Conservation (phyloP, 2,113 vertebrate genomes). For the Cyprinodon brontotheroides region DNA sequence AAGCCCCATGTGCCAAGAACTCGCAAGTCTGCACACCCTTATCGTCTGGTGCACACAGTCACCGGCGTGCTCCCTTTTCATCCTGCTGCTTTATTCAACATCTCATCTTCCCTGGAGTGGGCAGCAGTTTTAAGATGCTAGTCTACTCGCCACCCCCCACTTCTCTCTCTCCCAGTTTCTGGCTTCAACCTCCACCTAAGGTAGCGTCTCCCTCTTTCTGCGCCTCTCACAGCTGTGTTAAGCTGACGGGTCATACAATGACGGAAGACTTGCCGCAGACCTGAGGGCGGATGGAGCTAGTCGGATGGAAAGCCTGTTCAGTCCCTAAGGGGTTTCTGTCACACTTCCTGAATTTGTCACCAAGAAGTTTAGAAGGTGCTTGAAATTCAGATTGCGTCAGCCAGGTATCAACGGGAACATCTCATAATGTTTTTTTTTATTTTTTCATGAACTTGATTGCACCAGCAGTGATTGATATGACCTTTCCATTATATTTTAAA, state of each 20-base stretch:
- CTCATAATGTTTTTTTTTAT: not conserved
- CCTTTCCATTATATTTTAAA: not conserved
- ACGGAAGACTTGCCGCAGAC: constrained; percentile 51
- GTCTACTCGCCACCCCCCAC: constrained; percentile 26
- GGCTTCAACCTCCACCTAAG: constrained; percentile 46
- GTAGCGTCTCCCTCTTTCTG: constrained; percentile 32
- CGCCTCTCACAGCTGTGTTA: constrained; percentile 47
- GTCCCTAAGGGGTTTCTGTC: constrained; percentile 52
- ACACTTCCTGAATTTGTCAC: constrained; percentile 23
- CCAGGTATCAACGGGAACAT: constrained; percentile 13
- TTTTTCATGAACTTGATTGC: not conserved
- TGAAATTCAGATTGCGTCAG: constrained; percentile 39
- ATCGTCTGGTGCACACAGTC: constrained; percentile 36
- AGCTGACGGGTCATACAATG: constrained; percentile 63
- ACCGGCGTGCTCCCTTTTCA: constrained; percentile 35
- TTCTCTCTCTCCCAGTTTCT: constrained; percentile 10
- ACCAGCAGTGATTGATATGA: constrained; percentile 5
- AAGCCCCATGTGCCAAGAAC: constrained; percentile 26
- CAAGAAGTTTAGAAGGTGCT: constrained; percentile 29
- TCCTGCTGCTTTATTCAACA: constrained; percentile 60
- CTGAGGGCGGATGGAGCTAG: constrained; percentile 36
- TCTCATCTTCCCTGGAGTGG: constrained; percentile 52
- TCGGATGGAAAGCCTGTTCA: constrained; percentile 53
- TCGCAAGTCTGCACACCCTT: constrained; percentile 36
- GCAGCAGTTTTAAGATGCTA: constrained; percentile 56